Evolutionary conservation across 1,140 invertebrate species (phyloP).

Genomic region (Achatina immaculata): DNA sequence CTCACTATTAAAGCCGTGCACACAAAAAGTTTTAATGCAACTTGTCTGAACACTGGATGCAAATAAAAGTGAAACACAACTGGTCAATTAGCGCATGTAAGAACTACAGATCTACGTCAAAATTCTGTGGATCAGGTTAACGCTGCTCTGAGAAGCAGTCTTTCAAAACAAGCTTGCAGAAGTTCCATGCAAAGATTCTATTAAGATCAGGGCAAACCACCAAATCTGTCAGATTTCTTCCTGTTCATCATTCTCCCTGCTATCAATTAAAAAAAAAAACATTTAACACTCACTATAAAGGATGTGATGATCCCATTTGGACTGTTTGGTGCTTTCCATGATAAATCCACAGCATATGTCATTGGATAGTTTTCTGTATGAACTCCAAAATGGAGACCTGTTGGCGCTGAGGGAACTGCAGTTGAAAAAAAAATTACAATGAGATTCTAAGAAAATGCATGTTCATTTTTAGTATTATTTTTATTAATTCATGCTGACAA

Average conservation of each 20-base stretch:
- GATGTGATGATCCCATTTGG: constrained; percentile 13
- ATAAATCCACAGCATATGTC: neutral
- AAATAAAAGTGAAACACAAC: too few relatives aligned
- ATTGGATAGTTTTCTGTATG: constrained; percentile 9
- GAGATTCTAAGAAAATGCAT: too few relatives aligned
- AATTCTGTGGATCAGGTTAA: too few relatives aligned
- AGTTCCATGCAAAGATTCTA: neutral
- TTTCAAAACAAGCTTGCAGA: neutral
- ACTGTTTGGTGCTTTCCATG: neutral
- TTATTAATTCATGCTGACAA: too few relatives aligned
- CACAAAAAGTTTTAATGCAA: too few relatives aligned
- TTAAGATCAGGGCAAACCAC: neutral
- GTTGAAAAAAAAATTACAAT: neutral
- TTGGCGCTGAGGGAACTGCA: constrained; percentile 15
- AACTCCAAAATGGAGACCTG: neutral
- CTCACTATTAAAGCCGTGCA: too few relatives aligned
- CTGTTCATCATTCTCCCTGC: neutral
- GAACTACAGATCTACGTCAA: too few relatives aligned
- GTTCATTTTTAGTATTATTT: too few relatives aligned
- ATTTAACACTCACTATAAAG: constrained; percentile 13
- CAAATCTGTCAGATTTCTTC: neutral
- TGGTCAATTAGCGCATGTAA: too few relatives aligned
- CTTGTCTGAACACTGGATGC: too few relatives aligned
- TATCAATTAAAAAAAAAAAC: neutral
- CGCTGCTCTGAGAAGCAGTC: too few relatives aligned